These are phyloP conservation scores for Channallabes apus DNA, from an alignment of 2,797 vertebrate species.

Conservation along the genomic window DNA sequence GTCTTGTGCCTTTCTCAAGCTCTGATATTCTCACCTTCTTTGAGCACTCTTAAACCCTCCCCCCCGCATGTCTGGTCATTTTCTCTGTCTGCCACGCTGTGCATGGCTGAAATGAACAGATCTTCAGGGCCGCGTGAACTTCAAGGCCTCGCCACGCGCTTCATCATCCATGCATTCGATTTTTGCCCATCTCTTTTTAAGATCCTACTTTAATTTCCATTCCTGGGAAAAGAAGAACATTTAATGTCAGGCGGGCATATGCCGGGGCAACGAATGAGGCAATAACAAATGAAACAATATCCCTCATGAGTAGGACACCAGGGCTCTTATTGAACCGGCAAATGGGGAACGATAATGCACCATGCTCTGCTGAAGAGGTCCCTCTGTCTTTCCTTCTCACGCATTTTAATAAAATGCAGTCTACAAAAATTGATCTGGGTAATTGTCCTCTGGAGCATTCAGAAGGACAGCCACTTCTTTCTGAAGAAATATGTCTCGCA, in stretches of 20 bases:
- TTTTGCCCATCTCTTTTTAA: conserved; percentile 27
- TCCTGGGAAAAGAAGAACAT: conserved; percentile 7
- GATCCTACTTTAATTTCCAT: conserved; percentile 43
- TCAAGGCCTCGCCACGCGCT: background rate
- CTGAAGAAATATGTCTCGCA: background rate
- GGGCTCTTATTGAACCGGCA: conserved; percentile 46
- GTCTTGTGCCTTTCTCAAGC: conserved; percentile 7
- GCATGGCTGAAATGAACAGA: conserved; percentile 8
- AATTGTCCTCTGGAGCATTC: conserved; percentile 16
- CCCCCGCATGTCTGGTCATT: conserved; percentile 12
- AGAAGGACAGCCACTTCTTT: conserved; percentile 25
- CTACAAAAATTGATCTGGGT: conserved; percentile 16
- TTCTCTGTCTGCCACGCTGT: background rate
- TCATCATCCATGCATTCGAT: conserved; percentile 17
- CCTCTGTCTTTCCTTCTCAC: conserved; percentile 21
- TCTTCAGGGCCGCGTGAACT: background rate
- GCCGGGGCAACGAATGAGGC: conserved; percentile 40
- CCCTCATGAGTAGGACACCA: conserved; percentile 35
- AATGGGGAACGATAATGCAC: conserved; percentile 49
- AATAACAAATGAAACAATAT: conserved; percentile 49
- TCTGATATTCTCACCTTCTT: conserved; percentile 38
- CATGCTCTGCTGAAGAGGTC: conserved; percentile 44
- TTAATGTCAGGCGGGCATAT: conserved; percentile 39
- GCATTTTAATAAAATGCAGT: conserved; percentile 28
- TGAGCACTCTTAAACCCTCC: background rate